Evolutionary conservation across 2,113 vertebrate species (phyloP), one percentile per base, ranked within the genome.

Genomic region (Lagopus muta): DNA sequence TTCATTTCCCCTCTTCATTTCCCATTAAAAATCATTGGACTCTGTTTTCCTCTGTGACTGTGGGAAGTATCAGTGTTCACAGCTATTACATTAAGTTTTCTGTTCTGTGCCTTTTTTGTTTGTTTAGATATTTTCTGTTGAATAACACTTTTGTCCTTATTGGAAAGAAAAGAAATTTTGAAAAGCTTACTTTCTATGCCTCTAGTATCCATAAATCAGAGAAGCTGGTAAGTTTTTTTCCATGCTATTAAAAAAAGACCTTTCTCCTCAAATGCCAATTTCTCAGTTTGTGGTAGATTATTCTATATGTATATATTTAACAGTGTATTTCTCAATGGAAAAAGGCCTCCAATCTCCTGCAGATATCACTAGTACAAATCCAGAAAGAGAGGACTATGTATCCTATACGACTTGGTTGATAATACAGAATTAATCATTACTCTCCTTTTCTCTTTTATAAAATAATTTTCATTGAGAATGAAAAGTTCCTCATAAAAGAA

Each of bases 1-100:
- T 78, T 93, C 47, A 66, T 43, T 43, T 43, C 42, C 16, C 42
- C 30, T 96, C 93, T 91, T 81, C 34, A 87, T 91, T 95, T 96
- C 36, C 43, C 48, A 73, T 92, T 93, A 93, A 89, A 89, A 92
- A 72, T 40, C 32, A 75, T 19, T 64, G 54, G n/a, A 78, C 71
- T 82, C 76, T 86, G 7, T 81, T 95, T 90, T 84, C 18, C 17
- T 95, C 22, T 78, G 32, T 50, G 25, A 61, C 40, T 82, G 17
- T 65, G 72, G 40, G 61, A 74, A 17, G 15, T 50, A 89, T 97
- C 94, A 87, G 55, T 87, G 89, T 76, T 93, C 88, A 82, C 66
- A 82, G 36, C 32, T 90, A 38, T 69, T 81, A 61, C 1, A 25
- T 52, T 90, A 85, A 19, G 16, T 85, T 88, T 88, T 78, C 54